Conservation (phyloP, 2,888 invertebrate genomes). For the Argyra leucocephala region DNA sequence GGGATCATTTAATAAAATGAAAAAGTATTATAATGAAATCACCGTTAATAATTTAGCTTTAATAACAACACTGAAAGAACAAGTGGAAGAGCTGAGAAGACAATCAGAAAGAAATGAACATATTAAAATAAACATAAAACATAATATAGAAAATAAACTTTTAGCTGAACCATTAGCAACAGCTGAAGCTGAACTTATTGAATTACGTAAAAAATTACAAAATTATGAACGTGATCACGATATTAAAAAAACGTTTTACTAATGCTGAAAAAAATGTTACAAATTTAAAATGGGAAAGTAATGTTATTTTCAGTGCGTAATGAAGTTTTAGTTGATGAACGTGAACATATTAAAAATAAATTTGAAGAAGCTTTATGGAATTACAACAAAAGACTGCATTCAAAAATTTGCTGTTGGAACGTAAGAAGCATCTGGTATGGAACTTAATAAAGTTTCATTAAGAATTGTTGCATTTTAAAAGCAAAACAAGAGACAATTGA, state of each 20-base stretch:
- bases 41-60: slow-evolving; percentile 85
- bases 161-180: slow-evolving; percentile 62
- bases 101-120: slow-evolving; percentile 70
- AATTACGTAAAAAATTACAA: slow-evolving; percentile 64
- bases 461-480: slow-evolving; percentile 61
- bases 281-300: slow-evolving; percentile 54
- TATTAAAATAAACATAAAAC: no score
- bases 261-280: slow-evolving; percentile 49
- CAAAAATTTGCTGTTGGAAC: slow-evolving; percentile 72
- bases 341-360: slow-evolving; percentile 66
- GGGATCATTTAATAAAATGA: slow-evolving; percentile 76
- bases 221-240: slow-evolving; percentile 78
- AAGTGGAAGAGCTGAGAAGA: slow-evolving; percentile 65
- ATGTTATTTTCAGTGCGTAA: slow-evolving; percentile 66
- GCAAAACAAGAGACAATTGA: slow-evolving; percentile 72
- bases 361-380: slow-evolving; percentile 78
- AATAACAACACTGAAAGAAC: slow-evolving; percentile 81
- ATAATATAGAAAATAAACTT: slow-evolving; percentile 59
- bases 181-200: slow-evolving; percentile 60
- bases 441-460: slow-evolving; percentile 44
- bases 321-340: slow-evolving; percentile 64
- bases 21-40: slow-evolving; percentile 91
- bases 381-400: slow-evolving; percentile 74
- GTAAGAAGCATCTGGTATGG: slow-evolving; percentile 52
- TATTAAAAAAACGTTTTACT: slow-evolving; percentile 34